Evolutionary conservation across 2,888 invertebrate genomes (phyloP).

Genomic region (Spilosoma lubricipeda): DNA sequence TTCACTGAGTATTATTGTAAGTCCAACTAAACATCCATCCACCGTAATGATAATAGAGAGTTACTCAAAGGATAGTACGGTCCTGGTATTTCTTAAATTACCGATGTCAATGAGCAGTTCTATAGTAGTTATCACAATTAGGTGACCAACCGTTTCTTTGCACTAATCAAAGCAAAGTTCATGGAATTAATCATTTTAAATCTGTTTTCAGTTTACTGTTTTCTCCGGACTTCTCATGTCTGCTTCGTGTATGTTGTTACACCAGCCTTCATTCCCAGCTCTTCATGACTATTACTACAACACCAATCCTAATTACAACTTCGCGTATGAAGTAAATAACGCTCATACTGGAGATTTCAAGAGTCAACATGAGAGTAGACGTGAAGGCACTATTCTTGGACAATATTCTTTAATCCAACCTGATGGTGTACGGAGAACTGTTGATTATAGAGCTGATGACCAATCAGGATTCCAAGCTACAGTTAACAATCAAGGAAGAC

Average conservation of each 20-base stretch:
- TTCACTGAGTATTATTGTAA: neutral
- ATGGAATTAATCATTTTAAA: no score
- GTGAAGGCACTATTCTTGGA: conserved; percentile 83
- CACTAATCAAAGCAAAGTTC: conserved; percentile 3
- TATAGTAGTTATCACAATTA: no score
- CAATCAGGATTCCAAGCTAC: conserved; percentile 84
- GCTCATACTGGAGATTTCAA: conserved; percentile 84
- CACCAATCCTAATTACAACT: conserved; percentile 79
- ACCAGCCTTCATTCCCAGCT: conserved; percentile 62
- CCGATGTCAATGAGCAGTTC: no score
- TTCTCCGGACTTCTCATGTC: conserved; percentile 67
- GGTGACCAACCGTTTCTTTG: no score
- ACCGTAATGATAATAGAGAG: no score
- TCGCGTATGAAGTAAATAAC: conserved; percentile 85
- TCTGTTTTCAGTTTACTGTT: conserved; percentile 53
- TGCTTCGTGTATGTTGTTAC: conserved; percentile 71
- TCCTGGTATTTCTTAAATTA: no score
- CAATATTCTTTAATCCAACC: conserved; percentile 85
- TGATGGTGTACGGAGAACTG: conserved; percentile 84
- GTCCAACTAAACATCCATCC: no score
- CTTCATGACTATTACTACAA: conserved; percentile 54
- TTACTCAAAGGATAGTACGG: no score
- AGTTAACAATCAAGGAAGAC: conserved; percentile 74
- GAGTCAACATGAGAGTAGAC: conserved; percentile 82
- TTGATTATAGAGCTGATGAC: conserved; percentile 85